Evolutionary conservation across 2,888 invertebrate genomes (phyloP).

Genomic region (Cantharis rufa): DNA sequence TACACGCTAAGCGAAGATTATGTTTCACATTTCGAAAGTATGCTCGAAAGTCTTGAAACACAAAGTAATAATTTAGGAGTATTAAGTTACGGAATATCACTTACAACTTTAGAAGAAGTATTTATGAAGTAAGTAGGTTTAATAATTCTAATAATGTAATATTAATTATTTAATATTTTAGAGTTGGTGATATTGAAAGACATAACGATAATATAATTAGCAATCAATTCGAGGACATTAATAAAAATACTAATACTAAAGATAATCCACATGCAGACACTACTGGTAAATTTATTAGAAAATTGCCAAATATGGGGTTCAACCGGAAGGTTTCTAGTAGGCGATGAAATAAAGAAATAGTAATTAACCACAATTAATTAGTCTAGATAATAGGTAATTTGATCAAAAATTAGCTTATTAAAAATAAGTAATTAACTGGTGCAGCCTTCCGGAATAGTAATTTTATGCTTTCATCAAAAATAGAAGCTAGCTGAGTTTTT

Average conservation of each 20-base stretch:
- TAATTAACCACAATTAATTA: no score
- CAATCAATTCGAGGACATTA: not conserved
- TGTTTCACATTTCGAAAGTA: not conserved
- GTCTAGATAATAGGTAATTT: no score
- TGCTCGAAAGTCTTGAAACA: not conserved
- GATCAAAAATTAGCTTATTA: no score
- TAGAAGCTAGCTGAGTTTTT: no score
- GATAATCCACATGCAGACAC: not conserved
- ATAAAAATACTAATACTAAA: not conserved
- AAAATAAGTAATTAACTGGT: no score
- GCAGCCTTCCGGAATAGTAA: no score
- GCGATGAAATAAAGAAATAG: no score
- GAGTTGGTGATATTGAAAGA: conserved; percentile 38
- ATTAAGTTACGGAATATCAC: not conserved
- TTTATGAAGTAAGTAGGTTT: not conserved
- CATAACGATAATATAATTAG: not conserved
- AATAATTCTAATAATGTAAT: not conserved
- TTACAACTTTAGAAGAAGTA: conserved; percentile 1
- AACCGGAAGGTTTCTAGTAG: no score
- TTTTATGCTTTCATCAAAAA: no score
- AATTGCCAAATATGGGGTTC: not conserved
- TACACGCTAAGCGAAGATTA: not conserved
- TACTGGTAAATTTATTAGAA: not conserved
- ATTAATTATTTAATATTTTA: conserved; percentile 13
- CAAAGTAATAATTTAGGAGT: not conserved